These are phyloP conservation scores for Lycophotia porphyrea DNA, from an alignment of 2,888 invertebrate species.

Conservation along the genomic window DNA sequence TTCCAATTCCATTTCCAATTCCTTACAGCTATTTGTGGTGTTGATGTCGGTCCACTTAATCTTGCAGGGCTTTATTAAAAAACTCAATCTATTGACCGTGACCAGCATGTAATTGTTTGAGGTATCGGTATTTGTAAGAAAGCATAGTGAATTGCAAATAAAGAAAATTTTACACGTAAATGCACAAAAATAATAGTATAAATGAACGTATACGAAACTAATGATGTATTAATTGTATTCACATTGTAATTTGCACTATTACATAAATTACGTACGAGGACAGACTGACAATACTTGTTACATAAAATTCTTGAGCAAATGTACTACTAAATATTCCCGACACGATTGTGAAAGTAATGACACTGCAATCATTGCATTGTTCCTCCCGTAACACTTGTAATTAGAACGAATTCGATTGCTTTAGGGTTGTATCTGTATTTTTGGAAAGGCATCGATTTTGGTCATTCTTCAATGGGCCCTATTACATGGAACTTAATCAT, in stretches of 20 bases:
- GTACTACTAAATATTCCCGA: slow-evolving; percentile 37
- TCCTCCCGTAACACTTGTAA: slow-evolving; percentile 24
- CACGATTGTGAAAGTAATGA: slow-evolving; percentile 54
- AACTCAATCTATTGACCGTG: too few species aligned
- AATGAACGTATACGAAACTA: too few species aligned
- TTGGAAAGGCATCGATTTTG: neutral
- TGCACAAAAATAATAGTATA: too few species aligned
- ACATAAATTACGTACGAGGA: slow-evolving; percentile 26
- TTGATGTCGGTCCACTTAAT: too few species aligned
- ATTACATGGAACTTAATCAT: neutral
- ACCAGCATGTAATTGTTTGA: too few species aligned
- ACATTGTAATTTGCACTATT: neutral
- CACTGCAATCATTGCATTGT: slow-evolving; percentile 28
- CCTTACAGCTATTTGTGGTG: too few species aligned
- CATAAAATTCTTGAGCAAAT: slow-evolving; percentile 31
- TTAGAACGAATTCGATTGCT: neutral
- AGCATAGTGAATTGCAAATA: neutral
- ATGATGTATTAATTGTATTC: neutral
- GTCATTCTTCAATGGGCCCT: neutral
- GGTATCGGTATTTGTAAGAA: too few species aligned
- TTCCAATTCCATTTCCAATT: too few species aligned
- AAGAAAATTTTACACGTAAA: neutral
- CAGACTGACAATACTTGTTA: slow-evolving; percentile 22
- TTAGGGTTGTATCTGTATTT: neutral
- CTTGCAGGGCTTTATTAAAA: too few species aligned